Conservation (phyloP, 2,113 vertebrate species). For the Plestiodon gilberti region DNA sequence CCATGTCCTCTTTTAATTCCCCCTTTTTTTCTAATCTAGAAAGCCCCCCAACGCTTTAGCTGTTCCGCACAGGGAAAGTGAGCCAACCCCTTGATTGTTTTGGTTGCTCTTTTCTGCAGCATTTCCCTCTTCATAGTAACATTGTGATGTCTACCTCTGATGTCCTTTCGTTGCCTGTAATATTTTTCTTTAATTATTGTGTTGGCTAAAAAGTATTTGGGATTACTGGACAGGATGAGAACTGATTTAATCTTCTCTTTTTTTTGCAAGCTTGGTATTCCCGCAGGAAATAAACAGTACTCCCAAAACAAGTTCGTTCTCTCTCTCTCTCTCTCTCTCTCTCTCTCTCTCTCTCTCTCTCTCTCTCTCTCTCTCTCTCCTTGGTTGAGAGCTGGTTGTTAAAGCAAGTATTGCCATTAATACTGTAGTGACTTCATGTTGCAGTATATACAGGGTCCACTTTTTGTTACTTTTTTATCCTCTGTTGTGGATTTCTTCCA, state of each 20-base stretch:
- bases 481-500: slow-evolving; percentile 83
- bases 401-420: slow-evolving; percentile 67
- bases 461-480: slow-evolving; percentile 80
- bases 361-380: slow-evolving; percentile 28
- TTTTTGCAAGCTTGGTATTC: slow-evolving; percentile 72
- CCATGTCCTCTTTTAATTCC: neutral
- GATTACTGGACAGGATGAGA: slow-evolving; percentile 74
- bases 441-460: slow-evolving; percentile 63
- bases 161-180: slow-evolving; percentile 68
- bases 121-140: slow-evolving; percentile 60
- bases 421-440: slow-evolving; percentile 54
- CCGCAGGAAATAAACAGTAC: slow-evolving; percentile 74
- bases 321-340: slow-evolving; percentile 50
- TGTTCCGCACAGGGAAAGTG: neutral
- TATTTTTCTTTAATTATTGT: slow-evolving; percentile 73
- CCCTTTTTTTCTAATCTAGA: neutral
- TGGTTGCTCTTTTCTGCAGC: neutral
- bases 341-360: slow-evolving; percentile 36
- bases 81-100: neutral
- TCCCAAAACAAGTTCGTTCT: slow-evolving; percentile 57
- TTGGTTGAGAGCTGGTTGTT: slow-evolving; percentile 68
- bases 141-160: slow-evolving; percentile 66
- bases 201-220: slow-evolving; percentile 68
- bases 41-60: neutral
- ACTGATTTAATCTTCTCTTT: slow-evolving; percentile 67